Conservation (phyloP, 2,888 invertebrate genomes). For the Hirtodrosophila confusa region DNA sequence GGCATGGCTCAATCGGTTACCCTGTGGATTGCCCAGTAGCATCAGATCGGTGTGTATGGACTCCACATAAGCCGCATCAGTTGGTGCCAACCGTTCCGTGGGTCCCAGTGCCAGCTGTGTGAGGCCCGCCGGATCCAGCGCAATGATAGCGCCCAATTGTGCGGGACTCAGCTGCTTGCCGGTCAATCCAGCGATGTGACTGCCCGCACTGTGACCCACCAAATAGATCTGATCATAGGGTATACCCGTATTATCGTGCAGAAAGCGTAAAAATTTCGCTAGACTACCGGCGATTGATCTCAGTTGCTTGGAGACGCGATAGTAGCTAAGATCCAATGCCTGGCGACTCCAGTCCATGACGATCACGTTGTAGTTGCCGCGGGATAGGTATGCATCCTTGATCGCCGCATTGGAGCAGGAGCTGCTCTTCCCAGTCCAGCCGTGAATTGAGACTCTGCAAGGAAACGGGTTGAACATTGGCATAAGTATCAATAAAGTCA, state of each 20-base stretch:
- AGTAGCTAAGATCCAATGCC: conserved; percentile 73
- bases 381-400: conserved; percentile 78
- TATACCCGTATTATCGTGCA: conserved; percentile 69
- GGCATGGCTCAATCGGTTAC: conserved; percentile 76
- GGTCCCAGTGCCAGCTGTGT: conserved; percentile 68
- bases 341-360: conserved; percentile 82
- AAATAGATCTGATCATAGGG: conserved; percentile 71
- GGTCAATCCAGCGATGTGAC: conserved; percentile 80
- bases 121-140: conserved; percentile 83
- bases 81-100: conserved; percentile 73
- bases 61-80: conserved; percentile 83
- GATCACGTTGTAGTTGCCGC: conserved; percentile 79
- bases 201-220: conserved; percentile 84
- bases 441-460: conserved; percentile 76
- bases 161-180: conserved; percentile 70
- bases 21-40: conserved; percentile 79
- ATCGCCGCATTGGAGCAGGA: conserved; percentile 79
- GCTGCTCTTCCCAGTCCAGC: conserved; percentile 78
- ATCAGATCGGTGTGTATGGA: conserved; percentile 82
- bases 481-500: not conserved
- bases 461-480: not conserved
- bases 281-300: conserved; percentile 70
- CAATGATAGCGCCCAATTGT: conserved; percentile 77
- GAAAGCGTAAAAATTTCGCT: conserved; percentile 75
- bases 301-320: conserved; percentile 73